Evolutionary conservation across 2,113 vertebrate species (phyloP), one percentile per base, ranked within the genome.

Genomic region (Athene noctua): DNA sequence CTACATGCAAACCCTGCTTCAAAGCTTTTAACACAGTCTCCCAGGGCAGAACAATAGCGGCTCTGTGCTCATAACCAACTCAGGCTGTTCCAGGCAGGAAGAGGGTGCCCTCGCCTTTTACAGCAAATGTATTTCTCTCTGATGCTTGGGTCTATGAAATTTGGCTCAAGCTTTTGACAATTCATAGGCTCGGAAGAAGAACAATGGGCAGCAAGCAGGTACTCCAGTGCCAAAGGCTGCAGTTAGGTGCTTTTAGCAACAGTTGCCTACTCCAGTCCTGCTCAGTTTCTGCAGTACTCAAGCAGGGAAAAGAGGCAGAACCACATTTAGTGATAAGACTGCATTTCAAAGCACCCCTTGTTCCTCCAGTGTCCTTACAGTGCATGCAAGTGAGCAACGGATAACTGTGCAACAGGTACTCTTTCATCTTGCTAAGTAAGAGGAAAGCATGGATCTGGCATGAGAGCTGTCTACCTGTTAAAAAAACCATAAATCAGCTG

Each of bases 21-120:
- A 72, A 77, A 91, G 83, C 91, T 95, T 86, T 94, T 78, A 82
- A 79, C 77, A 86, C 90, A 81, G 82, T 79, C 90, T 61, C 47
- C 12, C 74, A 52, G 47, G 20, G 46, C 57, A 57, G 86, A 93
- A 97, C 93, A 96, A 97, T 38, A 81, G 94, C 0, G 0, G 79
- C 84, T 92, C 90, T 96, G 91, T 97, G 82, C 70, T 77, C 55
- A 46, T 18, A 90, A 66, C 75, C 73, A 88, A 92, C 79, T 86
- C 88, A 80, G 47, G 62, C 80, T 78, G 77, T 52, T 94, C 38
- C 63, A 67, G 13, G 73, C 94, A 92, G 94, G 89, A 93, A 95
- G 78, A 92, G 68, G 86, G 93, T 94, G 85, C 92, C 66, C 65
- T 71, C 1, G 5, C 12, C 59, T 88, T 80, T 68, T 52, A 72